Evolutionary conservation across 2,113 vertebrate species (phyloP).

Genomic region (Cyanocitta stelleri): DNA sequence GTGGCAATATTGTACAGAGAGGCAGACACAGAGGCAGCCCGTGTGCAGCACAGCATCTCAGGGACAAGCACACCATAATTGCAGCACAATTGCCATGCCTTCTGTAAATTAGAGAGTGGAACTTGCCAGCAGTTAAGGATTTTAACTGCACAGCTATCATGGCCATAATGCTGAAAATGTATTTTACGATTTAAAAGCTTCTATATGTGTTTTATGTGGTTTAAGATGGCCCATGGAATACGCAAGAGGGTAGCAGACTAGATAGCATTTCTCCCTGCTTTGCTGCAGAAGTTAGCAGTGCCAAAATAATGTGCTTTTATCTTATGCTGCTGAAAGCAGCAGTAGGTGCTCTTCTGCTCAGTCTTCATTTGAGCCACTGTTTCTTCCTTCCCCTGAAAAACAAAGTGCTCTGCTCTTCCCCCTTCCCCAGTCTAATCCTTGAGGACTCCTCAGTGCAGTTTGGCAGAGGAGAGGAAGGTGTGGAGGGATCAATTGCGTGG

Average conservation of each 20-base stretch:
- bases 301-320: background rate
- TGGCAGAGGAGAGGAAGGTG: background rate
- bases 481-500: accelerated
- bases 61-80: background rate
- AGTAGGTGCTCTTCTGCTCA: background rate
- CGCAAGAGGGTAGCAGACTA: background rate
- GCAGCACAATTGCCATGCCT: background rate
- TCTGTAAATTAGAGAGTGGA: background rate
- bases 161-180: background rate
- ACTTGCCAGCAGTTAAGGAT: background rate
- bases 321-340: background rate
- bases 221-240: background rate
- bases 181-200: background rate
- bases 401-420: background rate
- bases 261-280: background rate
- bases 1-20: accelerated
- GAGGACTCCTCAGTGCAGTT: background rate
- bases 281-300: background rate
- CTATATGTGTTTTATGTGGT: background rate
- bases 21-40: background rate
- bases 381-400: background rate
- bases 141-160: background rate
- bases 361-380: background rate
- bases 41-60: accelerated
- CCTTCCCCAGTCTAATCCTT: background rate